phyloP scores from a whole-genome alignment of 2,113 vertebrate genomes.

The Struthidea cinerea region DNA sequence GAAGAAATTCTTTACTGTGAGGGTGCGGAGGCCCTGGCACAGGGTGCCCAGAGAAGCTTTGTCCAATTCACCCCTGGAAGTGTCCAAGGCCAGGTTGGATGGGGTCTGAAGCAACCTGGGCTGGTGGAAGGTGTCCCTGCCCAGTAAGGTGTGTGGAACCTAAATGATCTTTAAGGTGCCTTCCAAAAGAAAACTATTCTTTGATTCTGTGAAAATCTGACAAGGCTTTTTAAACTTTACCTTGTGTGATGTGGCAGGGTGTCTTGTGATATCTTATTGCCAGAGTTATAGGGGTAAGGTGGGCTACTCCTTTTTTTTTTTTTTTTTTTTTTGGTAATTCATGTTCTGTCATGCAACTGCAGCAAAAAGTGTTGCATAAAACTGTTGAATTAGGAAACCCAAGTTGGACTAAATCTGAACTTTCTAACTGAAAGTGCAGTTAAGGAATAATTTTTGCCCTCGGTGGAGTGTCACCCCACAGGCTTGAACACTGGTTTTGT shows the following conservation, averaged over 20 bases:
- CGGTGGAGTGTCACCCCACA: not conserved
- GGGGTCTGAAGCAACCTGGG: fast-evolving
- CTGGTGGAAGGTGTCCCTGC: fast-evolving
- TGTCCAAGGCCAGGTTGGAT: fast-evolving
- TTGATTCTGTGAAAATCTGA: not conserved
- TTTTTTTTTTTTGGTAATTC: not conserved
- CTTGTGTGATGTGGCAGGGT: not conserved
- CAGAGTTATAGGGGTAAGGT: not conserved
- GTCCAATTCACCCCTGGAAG: not conserved
- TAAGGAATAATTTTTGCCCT: not conserved
- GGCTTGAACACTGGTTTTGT: not conserved
- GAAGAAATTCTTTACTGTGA: not conserved
- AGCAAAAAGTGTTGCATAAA: not conserved
- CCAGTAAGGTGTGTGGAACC: too few species aligned
- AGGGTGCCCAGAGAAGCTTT: not conserved
- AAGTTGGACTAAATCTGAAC: not conserved
- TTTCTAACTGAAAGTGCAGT: not conserved
- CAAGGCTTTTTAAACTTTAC: not conserved
- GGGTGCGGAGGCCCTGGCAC: not conserved
- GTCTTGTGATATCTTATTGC: not conserved
- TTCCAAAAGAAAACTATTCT: not conserved
- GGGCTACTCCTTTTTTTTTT: not conserved
- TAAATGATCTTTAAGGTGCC: not conserved
- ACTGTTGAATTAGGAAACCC: not conserved
- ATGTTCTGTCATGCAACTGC: not conserved